These are phyloP conservation scores for Erebia ligea DNA, from an alignment of 2,888 invertebrate species.

Conservation along the genomic window DNA sequence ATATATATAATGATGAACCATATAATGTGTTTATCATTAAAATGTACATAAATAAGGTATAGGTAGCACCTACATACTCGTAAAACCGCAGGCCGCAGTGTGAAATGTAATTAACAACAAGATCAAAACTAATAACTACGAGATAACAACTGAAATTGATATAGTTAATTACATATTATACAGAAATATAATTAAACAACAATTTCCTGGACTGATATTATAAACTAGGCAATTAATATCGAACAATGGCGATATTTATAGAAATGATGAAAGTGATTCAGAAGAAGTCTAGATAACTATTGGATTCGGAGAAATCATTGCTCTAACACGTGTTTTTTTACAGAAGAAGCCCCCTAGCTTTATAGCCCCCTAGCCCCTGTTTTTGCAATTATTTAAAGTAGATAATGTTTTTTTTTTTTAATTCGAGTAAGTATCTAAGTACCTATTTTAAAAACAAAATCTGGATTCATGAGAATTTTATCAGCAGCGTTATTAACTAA, in stretches of 20 bases:
- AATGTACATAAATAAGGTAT: too few species aligned
- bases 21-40: too few species aligned
- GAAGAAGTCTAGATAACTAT: background rate
- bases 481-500: too few species aligned
- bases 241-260: slow-evolving; percentile 2
- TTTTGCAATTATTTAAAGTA: too few species aligned
- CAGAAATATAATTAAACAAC: background rate
- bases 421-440: too few species aligned
- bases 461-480: too few species aligned
- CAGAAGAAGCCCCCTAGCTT: too few species aligned
- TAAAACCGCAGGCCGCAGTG: background rate
- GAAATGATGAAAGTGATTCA: slow-evolving; percentile 1
- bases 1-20: too few species aligned
- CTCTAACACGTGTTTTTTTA: background rate
- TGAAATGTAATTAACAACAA: background rate
- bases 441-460: too few species aligned
- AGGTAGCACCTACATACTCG: too few species aligned
- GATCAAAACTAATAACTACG: background rate
- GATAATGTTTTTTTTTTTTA: too few species aligned
- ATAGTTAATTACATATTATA: background rate
- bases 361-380: too few species aligned
- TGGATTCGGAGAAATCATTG: background rate
- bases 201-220: background rate
- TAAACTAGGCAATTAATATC: background rate
- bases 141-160: slow-evolving; percentile 1